Evolutionary conservation across 2,888 invertebrate species (phyloP).

Genomic region (Harmothoe impar): DNA sequence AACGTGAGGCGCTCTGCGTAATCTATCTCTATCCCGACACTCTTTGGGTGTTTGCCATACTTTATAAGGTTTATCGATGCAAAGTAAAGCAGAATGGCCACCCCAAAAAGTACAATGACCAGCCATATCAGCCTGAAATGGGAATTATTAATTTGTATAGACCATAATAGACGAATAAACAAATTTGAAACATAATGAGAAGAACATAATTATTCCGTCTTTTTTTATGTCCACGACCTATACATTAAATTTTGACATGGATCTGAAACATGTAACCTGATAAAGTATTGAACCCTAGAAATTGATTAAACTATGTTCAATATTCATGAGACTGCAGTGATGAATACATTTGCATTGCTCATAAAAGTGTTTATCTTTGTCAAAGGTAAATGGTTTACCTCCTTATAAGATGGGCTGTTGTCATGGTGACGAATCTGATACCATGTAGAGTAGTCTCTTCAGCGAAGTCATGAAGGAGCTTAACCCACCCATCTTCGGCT

Average conservation of each 20-base stretch:
- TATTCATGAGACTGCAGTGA: neutral
- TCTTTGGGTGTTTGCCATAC: neutral
- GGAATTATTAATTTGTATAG: neutral
- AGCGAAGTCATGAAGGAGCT: conserved; percentile 37
- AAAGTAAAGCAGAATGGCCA: neutral
- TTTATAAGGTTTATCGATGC: neutral
- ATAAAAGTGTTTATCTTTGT: neutral
- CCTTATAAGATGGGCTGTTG: conserved; percentile 22
- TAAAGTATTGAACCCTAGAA: neutral
- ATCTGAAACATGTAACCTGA: no score
- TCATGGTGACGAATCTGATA: conserved; percentile 40
- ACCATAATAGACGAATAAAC: neutral
- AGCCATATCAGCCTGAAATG: neutral
- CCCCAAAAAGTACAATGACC: neutral
- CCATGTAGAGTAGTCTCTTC: conserved; percentile 53
- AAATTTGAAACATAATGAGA: neutral
- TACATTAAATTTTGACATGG: neutral
- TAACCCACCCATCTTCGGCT: neutral
- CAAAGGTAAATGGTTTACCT: neutral
- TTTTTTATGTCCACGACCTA: neutral
- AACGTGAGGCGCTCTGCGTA: neutral
- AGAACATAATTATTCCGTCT: neutral
- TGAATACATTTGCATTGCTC: neutral
- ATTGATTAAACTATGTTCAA: neutral
- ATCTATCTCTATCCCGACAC: neutral